Percentiles rank a stretch among this genome's conserved stretches.
Conservation (phyloP, 30 jellyfish, hydroid and myxozoan genomes). For the Nemopilema nomurai region DNA sequence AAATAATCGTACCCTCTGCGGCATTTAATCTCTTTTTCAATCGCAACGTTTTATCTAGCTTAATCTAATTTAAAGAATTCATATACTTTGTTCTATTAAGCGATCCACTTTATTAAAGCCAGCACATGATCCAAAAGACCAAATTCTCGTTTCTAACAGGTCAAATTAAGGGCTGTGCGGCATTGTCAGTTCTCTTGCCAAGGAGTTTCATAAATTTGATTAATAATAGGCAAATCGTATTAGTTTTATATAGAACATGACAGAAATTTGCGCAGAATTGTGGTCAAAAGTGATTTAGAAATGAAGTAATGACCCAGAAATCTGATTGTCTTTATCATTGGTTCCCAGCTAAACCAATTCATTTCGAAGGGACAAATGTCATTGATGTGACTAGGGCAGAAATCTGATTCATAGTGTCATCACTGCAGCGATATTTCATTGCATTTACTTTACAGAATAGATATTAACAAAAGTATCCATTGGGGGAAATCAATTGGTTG, state of each 20-base stretch:
- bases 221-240: conserved; percentile 25
- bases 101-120: conserved; percentile 57
- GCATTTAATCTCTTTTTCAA: conserved; percentile 25
- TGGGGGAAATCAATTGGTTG: too few species aligned
- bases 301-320: conserved; percentile 44
- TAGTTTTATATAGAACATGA: conserved; percentile 11
- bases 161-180: conserved; percentile 55
- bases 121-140: conserved; percentile 37
- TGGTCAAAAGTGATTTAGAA: conserved; percentile 30
- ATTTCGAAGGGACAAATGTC: background rate
- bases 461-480: background rate
- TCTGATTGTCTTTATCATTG: background rate
- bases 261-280: conserved; percentile 38
- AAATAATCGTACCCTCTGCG: conserved; percentile 19
- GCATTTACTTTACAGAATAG: too few species aligned
- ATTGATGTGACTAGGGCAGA: background rate
- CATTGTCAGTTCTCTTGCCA: conserved; percentile 37
- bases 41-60: conserved; percentile 43
- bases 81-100: conserved; percentile 34
- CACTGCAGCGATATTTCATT: background rate
- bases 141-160: conserved; percentile 35
- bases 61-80: conserved; percentile 58
- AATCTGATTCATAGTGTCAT: background rate
- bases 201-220: conserved; percentile 45
- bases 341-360: background rate